Evolutionary conservation across 2,888 invertebrate species (phyloP), one percentile per base, ranked within the genome.

Genomic region (Xestia ashworthii): DNA sequence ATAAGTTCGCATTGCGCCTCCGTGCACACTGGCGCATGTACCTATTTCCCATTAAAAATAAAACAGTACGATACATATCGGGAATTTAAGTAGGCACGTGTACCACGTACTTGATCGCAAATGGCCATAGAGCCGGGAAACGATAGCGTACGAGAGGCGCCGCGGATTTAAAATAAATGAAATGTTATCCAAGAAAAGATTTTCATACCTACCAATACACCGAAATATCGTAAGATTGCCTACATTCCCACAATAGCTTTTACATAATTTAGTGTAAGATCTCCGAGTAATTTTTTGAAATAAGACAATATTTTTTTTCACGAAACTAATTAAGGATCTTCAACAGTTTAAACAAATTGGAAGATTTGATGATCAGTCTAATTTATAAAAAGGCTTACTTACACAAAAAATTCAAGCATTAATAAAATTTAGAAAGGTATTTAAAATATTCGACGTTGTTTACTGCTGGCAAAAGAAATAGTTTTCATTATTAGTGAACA

Each of bases 1-100:
- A 95, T 95, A 93, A 93, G 93, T 92, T 94, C 94, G 94, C 93
- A 93, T 87, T 94, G 93, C 94, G 93, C 92, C 91, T 90, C 79
- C 69, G 80, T 88, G 89, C 89, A 91, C 86, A 89, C 72, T 74
- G 71, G 75, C 81, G 66, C 66, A 86, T 82, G 87, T 83, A 89
- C 86, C 87, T 89, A 90, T 91, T 90, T 86, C 86, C 72, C 85
- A 87, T 89, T 89, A 91, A 90, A 91, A 91, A 91, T 89, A 88
- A 88, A 91, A 87, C 86, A 90, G 80, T 64, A 78, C 74, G 76
- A 85, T 85, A 80, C 79, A 81, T 86, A 85, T 88, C 75, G 82
- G 78, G 78, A 78, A 87, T 89, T 81, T 71, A 75, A 81, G 82
- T 68, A 75, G 75, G 78, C 75, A 84, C 78, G 74, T 80, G 71